A percentile compares a stretch with the other conserved stretches of the same genome.
Conservation (phyloP, 2,113 vertebrate genomes). For the Micronycteris hirsuta region DNA sequence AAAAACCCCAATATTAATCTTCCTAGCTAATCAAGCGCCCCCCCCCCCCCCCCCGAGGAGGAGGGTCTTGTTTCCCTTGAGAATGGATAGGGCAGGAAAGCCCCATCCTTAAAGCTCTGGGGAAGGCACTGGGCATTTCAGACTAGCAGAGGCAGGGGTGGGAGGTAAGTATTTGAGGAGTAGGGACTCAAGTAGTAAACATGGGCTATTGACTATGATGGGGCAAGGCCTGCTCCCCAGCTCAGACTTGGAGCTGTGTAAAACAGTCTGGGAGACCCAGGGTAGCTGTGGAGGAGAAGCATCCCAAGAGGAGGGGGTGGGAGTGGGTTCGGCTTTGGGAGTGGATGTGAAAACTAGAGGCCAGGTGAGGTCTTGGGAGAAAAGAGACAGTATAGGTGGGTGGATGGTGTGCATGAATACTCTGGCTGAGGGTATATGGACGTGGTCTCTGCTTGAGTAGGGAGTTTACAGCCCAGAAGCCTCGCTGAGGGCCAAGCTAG, state of each 20-base stretch:
- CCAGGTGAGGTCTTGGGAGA: not conserved
- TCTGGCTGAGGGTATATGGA: accelerated
- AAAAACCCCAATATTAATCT: not conserved
- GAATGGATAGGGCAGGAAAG: not conserved
- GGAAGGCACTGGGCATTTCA: not conserved
- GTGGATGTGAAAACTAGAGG: not conserved
- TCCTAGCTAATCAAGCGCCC: not conserved
- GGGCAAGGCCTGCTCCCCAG: not conserved
- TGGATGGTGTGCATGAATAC: not conserved
- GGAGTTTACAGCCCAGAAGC: not conserved
- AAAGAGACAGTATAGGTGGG: not conserved
- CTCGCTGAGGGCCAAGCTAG: too few relatives aligned
- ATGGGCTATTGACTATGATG: not conserved
- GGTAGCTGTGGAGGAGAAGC: not conserved
- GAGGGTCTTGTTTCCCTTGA: not conserved
- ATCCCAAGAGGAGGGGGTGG: not conserved
- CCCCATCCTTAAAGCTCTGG: not conserved
- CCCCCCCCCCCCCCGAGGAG: too few relatives aligned
- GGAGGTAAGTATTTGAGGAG: not conserved
- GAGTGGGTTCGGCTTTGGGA: not conserved
- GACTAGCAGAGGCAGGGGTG: not conserved
- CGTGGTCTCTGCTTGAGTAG: not conserved
- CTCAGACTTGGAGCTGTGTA: not conserved
- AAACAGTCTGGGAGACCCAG: not conserved
- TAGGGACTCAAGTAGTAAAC: not conserved